Conservation (phyloP, 2,888 invertebrate species). For the Tryphoninae sp. region DNA sequence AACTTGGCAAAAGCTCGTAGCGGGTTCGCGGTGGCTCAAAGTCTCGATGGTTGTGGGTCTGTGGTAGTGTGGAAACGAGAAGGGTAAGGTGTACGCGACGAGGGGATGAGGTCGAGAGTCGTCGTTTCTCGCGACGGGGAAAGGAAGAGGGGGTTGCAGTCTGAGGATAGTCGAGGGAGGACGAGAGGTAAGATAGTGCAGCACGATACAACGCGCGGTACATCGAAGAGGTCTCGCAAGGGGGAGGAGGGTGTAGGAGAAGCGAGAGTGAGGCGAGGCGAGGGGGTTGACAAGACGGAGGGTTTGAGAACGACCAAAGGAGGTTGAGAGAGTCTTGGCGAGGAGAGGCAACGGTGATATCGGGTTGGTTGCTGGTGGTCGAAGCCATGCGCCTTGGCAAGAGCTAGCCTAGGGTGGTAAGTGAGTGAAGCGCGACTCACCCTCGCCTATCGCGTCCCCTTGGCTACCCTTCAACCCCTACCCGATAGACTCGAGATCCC, state of each 20-base stretch:
- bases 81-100: slow-evolving; percentile 9
- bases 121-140: slow-evolving; percentile 26
- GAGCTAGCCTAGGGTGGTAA: slow-evolving; percentile 72
- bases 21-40: slow-evolving; percentile 30
- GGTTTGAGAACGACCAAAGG: slow-evolving; percentile 43
- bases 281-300: slow-evolving; percentile 38
- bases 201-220: not conserved
- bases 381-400: slow-evolving; percentile 68
- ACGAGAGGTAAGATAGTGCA: slow-evolving; percentile 16
- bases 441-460: slow-evolving; percentile 74
- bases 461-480: slow-evolving; percentile 62
- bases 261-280: slow-evolving; percentile 50
- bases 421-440: slow-evolving; percentile 76
- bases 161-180: slow-evolving; percentile 38
- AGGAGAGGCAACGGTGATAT: slow-evolving; percentile 60
- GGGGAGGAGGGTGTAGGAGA: slow-evolving; percentile 37
- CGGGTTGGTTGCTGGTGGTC: slow-evolving; percentile 70
- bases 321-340: slow-evolving; percentile 60
- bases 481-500: slow-evolving; percentile 64
- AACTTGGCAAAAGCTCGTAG: slow-evolving; percentile 69
- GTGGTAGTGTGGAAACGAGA: slow-evolving; percentile 33
- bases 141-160: slow-evolving; percentile 23
- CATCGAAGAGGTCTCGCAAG: not conserved
- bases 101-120: not conserved
- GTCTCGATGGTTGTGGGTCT: slow-evolving; percentile 36